Evolutionary conservation across 1,140 invertebrate genomes (phyloP), one percentile per base, ranked within the genome.

Genomic region (Anoplolepis gracilipes): DNA sequence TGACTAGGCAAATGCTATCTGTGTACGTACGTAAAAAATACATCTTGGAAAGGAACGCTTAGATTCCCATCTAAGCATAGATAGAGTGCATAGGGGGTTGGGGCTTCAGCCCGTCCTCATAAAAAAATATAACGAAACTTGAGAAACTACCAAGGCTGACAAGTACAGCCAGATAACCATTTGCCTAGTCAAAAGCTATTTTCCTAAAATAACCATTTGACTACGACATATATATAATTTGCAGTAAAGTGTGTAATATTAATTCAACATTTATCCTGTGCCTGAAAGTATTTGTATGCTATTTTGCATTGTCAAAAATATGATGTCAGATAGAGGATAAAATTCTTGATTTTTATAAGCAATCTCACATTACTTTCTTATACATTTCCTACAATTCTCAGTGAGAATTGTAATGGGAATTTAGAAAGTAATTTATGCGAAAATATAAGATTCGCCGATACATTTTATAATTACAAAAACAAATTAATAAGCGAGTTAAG

Each of bases 231-330:
- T 4, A 72, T 33, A 19, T 39, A 11, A 65, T 64, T 84, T 77
- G 39, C 46, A 70, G 28, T 87, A 57, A 5, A 85, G 59, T 77
- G 13, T 28, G 28, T 79, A n/a, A 72, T 55, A 36, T n/a, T 79
- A 55, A 42, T 33, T 78, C 46, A 65, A 25, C 16, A 25, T 42
- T 61, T 22, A 59, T 59, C 0, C 28, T 16, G 39, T 5, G 16
- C 10, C 39, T 22, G n/a, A 39, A 36, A 53, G 7, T 57, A 55
- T 1, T 6, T 36, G 8, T 28, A 8, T 28, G 5, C 10, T 33
- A 16, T 59, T 22, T 39, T 10, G 25, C 6, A 28, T 4, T 49
- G 5, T 49, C 28, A 28, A 42, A 39, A 13, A 61, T 13, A 25
- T 16, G 25, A 53, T 11, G 16, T 25, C 13, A 30, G 16, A 62